Evolutionary conservation across 2,113 vertebrate species (phyloP), one percentile per base, ranked within the genome.

Genomic region (Callorhinus ursinus): DNA sequence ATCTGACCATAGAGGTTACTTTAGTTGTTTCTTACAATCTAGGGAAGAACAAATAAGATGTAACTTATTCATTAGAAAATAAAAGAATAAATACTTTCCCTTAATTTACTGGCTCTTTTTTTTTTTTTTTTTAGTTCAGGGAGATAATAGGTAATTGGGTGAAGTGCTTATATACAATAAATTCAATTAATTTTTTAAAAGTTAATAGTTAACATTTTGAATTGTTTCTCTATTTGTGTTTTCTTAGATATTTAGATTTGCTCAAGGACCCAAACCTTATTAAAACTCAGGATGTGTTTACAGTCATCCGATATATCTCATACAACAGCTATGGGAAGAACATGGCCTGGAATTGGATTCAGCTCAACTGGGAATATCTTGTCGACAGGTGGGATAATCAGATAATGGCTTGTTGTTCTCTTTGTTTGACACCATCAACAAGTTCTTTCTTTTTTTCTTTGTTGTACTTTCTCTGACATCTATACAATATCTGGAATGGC

Each of bases 331-430:
- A 99, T 22, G 99, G 99, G 61, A 99, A 99, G 98, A 99, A 65
- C n/a, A 99, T 99, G 99, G 99, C 99, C 93, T 99, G 99, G 99
- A 99, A 99, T 80, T 99, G 99, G 99, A 98, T 99, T 86, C 99
- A 99, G 1, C 99, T 99, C 89, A 99, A 99, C 99, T 99, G 99
- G 99, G 96, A 99, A 46, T 99, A 99, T 97, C 98, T 99, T 61
- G 99, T 99, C 26, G 98, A 98, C 97, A 99, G 99, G 99, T 99
- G 97, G 0, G 96, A 42, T 92, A 61, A 49, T 49, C n/a, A 57
- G 46, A 63, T 31, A 19, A 71, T 55, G 14, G 24, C 21, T 71
- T 81, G 2, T 13, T 95, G 36, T 93, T 57, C 26, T 94, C 53
- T 71, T 84, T 79, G 46, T 85, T 61, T 84, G 42, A 46, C 33